Base-by-base conservation (phyloP, 2,113 vertebrate species). In the Dryoscopus gambensis region DNA sequence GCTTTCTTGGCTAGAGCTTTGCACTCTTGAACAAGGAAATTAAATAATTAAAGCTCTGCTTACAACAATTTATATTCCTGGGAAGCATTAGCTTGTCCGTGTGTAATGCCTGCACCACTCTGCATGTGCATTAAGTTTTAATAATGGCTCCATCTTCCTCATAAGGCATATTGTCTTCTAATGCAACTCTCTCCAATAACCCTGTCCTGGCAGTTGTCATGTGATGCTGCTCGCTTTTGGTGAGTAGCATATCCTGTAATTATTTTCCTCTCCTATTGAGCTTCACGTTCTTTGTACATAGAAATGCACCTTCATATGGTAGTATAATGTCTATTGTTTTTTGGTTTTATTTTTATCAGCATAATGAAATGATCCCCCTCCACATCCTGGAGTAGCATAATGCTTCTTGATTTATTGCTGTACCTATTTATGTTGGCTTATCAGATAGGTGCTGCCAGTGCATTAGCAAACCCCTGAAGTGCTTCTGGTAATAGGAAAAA, bases 371-470 rank as follows among this genome's bases (percentile, higher is more conserved):
- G 25, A 65, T 88, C 74, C 55, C 44, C 42, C 90, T 85, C 93
- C 50, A 49, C 68, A 84, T 95, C 62, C 92, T 49, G 62, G 31
- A 90, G 49, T 28, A 73, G 44, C 12, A 76, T 80, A 97, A 95
- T 47, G 28, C 37, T 78, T 77, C 86, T 89, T 90, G 95, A 97
- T 96, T 93, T 88, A 94, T 68, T 91, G 59, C 74, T 93, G 69
- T 55, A 60, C 56, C 55, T 59, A 7, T 77, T 60, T 67, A 73
- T n/a, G 31, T 42, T 73, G 73, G 60, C 55, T 89, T 94, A 92
- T 92, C 73, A 77, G 74, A 87, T 96, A 73, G 79, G 74, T 89
- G 59, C 47, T 91, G 75, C 79, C 60, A 75, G 42, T 95, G 79
- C 91, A 96, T 96, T 91, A 95, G 67, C 28, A 57, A 84, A 81